These are phyloP conservation scores for Griposia aprilina DNA, from an alignment of 2,888 invertebrate genomes.

Conservation along the genomic window DNA sequence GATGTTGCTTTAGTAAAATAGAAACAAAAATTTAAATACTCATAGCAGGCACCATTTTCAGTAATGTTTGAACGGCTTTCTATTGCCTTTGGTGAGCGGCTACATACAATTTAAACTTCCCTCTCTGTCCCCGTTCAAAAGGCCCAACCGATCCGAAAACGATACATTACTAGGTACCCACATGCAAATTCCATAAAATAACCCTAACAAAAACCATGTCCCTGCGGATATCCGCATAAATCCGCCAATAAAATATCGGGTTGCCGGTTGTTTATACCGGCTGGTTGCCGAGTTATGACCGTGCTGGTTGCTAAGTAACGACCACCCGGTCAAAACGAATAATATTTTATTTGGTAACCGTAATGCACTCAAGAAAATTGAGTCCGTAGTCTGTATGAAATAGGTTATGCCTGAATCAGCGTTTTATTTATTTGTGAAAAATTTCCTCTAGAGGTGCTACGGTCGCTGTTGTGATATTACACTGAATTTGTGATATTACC, in stretches of 20 bases:
- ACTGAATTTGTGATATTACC: constrained; percentile 40
- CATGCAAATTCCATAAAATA: constrained; percentile 70
- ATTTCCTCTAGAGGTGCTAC: constrained; percentile 27
- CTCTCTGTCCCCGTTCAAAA: constrained; percentile 21
- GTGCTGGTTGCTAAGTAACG: constrained; percentile 66
- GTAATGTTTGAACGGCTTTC: background rate
- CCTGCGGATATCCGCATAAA: constrained; percentile 72
- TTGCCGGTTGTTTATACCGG: constrained; percentile 73
- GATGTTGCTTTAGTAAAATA: background rate
- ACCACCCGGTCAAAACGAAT: constrained; percentile 60
- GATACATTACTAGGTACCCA: constrained; percentile 45
- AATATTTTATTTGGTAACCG: constrained; percentile 76
- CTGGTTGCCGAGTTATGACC: constrained; percentile 74
- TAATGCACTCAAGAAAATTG: constrained; percentile 84
- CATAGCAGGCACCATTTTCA: background rate
- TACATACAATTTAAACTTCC: constrained; percentile 24
- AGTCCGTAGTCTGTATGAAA: constrained; percentile 74
- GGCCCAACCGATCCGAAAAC: constrained; percentile 51
- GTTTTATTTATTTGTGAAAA: constrained; percentile 63
- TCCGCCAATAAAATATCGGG: constrained; percentile 77
- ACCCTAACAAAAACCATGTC: constrained; percentile 67
- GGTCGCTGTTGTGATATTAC: constrained; percentile 45
- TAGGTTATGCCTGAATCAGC: constrained; percentile 69
- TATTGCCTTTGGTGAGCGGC: background rate
- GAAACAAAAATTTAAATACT: constrained; percentile 1